Percentiles rank a stretch among this genome's conserved stretches.
Conservation (phyloP, 2,888 invertebrate genomes). For the Antitype chi region DNA sequence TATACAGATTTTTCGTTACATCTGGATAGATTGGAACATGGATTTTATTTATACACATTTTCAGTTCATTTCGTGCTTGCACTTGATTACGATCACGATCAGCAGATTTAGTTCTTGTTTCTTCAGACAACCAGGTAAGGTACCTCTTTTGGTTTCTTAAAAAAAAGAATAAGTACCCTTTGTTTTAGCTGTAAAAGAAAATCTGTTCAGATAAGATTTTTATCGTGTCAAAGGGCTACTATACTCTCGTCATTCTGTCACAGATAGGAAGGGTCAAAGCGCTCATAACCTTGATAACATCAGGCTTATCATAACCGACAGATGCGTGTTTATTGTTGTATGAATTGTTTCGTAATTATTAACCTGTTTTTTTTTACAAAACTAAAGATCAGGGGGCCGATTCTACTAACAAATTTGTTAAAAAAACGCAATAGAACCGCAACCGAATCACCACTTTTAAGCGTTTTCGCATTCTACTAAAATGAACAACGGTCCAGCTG, state of each 20-base stretch:
- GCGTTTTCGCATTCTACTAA: too few species aligned
- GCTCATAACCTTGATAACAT: conserved; percentile 56
- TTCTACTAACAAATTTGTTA: too few species aligned
- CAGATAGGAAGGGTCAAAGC: conserved; percentile 45
- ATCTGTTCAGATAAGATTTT: conserved; percentile 31
- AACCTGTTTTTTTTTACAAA: conserved; percentile 9
- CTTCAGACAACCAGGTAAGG: not conserved
- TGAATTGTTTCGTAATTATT: conserved; percentile 22
- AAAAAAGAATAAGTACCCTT: not conserved
- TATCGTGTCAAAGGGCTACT: conserved; percentile 43
- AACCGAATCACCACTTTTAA: too few species aligned
- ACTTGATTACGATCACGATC: not conserved
- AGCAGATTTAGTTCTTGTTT: not conserved
- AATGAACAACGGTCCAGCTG: too few species aligned
- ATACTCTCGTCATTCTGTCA: conserved; percentile 34
- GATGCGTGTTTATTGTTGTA: conserved; percentile 17
- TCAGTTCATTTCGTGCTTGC: not conserved
- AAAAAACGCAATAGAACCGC: too few species aligned
- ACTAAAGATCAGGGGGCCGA: too few species aligned
- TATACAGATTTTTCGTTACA: not conserved
- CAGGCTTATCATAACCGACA: conserved; percentile 41
- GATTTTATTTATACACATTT: not conserved
- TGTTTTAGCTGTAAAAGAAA: conserved; percentile 39
- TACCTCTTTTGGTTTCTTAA: not conserved
- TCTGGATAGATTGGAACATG: conserved; percentile 1